Evolutionary conservation across 2,888 invertebrate genomes (phyloP).

Genomic region (Drosophila emarginata): DNA sequence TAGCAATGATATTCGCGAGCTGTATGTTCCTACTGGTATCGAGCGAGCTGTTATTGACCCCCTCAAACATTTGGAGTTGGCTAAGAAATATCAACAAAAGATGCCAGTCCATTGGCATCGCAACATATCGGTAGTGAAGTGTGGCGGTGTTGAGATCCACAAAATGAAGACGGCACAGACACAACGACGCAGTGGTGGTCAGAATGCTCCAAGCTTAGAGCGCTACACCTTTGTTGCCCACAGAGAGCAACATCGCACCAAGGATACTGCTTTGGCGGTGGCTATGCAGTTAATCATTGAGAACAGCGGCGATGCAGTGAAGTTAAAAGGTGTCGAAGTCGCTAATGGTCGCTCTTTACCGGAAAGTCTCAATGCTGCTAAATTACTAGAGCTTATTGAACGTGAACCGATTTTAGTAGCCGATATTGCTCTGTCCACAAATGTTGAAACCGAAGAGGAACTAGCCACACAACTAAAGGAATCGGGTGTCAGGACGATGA

Average conservation of each 20-base stretch:
- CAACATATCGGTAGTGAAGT: constrained; percentile 87
- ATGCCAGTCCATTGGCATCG: constrained; percentile 88
- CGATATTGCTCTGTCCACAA: constrained; percentile 85
- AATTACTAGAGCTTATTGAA: constrained; percentile 86
- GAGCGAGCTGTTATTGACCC: constrained; percentile 93
- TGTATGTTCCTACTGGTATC: constrained; percentile 94
- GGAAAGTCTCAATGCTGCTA: constrained; percentile 86
- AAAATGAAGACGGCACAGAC: constrained; percentile 95
- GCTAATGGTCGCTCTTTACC: constrained; percentile 83
- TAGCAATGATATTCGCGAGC: constrained; percentile 88
- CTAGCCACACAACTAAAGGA: constrained; percentile 84
- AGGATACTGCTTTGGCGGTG: constrained; percentile 86
- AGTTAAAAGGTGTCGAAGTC: constrained; percentile 89
- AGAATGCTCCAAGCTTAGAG: constrained; percentile 91
- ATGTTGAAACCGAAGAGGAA: constrained; percentile 82
- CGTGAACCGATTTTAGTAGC: constrained; percentile 89
- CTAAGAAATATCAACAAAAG: constrained; percentile 72
- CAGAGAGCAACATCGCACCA: constrained; percentile 85
- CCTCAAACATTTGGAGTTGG: constrained; percentile 84
- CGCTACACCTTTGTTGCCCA: constrained; percentile 92
- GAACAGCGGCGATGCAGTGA: constrained; percentile 87
- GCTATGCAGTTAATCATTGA: constrained; percentile 90
- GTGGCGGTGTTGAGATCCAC: constrained; percentile 93
- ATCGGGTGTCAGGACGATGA: constrained; percentile 85
- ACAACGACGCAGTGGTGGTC: constrained; percentile 89